Evolutionary conservation across 2,797 vertebrate species (phyloP), one percentile per base, ranked within the genome.

Genomic region (Crocidura indochinensis): DNA sequence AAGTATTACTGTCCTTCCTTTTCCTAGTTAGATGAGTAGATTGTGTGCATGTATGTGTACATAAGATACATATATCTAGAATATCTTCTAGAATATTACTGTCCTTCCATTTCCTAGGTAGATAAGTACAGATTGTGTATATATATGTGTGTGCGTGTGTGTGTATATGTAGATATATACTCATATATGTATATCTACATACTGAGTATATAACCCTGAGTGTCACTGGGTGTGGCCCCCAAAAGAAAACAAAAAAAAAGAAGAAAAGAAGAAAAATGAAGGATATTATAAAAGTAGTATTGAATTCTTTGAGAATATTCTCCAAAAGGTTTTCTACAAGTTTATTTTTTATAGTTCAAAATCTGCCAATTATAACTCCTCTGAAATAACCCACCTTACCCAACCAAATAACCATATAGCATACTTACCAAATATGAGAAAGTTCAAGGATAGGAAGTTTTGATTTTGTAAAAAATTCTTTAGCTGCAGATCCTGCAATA

Each of bases 391-490:
- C 74, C 74, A 88, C 11, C 77, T 76, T 12, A 29, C 73, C 10
- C 2, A 97, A 92, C 73, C 38, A 38, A 2, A 38, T 38, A 38
- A 38, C 38, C 49, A 95, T 9, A 95, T 0, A 67, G 69, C 77
- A 74, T 79, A 98, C 99, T 99, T 98, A 99, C 99, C 99, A 99
- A 98, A 99, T 99, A 96, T 99, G 99, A 95, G 99, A 99, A 97
- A 99, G 97, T 97, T 99, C 99, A 98, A 99, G 99, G 98, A 99
- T 99, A 64, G 99, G 99, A 96, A 99, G 98, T 96, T 99, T 99
- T 87, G 99, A 99, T 98, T 99, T 99, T 94, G 99, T 99, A 98
- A 99, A 99, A 98, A 99, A 99, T 97, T 99, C 99, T 98, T 99
- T 99, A 94, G 99, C 99, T 94, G 99, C 99, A 97, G 99, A 99